These are phyloP conservation scores for Orbicella faveolata DNA, from an alignment of 64 coral and sea anemone species.

Conservation along the genomic window DNA sequence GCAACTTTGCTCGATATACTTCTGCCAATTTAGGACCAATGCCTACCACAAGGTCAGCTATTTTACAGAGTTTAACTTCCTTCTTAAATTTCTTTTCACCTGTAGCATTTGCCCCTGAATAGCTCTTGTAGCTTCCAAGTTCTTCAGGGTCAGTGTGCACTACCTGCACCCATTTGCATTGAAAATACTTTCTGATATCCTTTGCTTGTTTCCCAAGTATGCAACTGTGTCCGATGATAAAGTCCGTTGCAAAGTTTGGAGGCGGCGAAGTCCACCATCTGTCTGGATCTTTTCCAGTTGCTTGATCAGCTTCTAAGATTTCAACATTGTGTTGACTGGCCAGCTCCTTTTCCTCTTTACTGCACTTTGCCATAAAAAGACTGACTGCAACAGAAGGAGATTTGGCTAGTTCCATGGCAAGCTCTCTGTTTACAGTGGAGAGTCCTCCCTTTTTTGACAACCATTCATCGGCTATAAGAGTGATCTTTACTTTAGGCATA, in stretches of 20 bases:
- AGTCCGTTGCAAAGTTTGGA: neutral
- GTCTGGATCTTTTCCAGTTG: neutral
- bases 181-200: neutral
- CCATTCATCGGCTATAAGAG: neutral
- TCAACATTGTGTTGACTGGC: neutral
- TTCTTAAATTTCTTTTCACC: neutral
- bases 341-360: neutral
- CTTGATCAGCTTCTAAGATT: neutral
- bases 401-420: constrained; percentile 7
- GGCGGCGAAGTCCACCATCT: neutral
- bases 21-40: neutral
- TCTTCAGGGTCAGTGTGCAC: neutral
- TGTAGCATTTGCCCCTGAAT: neutral
- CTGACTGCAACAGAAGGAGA: neutral
- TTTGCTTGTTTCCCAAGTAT: neutral
- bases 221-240: neutral
- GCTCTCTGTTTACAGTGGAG: constrained; percentile 8
- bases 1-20: neutral
- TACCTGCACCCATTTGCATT: neutral
- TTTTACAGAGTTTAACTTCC: neutral
- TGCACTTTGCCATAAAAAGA: neutral
- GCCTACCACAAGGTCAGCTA: neutral
- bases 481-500: neutral
- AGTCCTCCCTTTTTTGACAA: constrained; percentile 4
- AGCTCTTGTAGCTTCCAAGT: neutral